These are phyloP conservation scores for Oenanthe melanoleuca DNA, from an alignment of 2,113 vertebrate genomes.

Conservation along the genomic window DNA sequence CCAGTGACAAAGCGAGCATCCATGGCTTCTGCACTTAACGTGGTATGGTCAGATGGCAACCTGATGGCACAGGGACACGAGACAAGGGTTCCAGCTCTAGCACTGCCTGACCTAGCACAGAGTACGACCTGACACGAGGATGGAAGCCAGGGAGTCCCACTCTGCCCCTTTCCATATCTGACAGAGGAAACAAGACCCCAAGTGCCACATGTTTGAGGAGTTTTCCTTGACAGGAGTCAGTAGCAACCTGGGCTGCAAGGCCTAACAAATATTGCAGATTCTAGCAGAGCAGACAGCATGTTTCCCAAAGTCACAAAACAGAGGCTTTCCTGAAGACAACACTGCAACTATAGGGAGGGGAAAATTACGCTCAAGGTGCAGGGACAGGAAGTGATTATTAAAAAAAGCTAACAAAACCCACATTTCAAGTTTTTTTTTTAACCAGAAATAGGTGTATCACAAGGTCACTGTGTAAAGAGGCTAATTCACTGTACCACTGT, in stretches of 20 bases:
- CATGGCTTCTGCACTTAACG: not conserved
- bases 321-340: not conserved
- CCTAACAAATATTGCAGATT: not conserved
- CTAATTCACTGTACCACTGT: not conserved
- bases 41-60: rapidly evolving
- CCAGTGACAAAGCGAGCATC: not conserved
- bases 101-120: not conserved
- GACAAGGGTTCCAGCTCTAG: not conserved
- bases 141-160: not conserved
- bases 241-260: not conserved
- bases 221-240: not conserved
- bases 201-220: not conserved
- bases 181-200: not conserved
- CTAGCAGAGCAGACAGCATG: not conserved
- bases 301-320: not conserved
- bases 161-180: not conserved
- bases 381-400: not conserved
- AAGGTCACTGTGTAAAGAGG: not conserved
- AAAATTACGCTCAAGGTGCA: not conserved
- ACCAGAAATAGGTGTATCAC: not conserved
- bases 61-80: rapidly evolving
- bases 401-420: not conserved
- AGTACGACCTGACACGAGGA: rapidly evolving
- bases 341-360: not conserved
- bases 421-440: not conserved